Evolutionary conservation across 2,797 vertebrate genomes (phyloP), one percentile per base, ranked within the genome.

Genomic region (Sebastiscus tertius): DNA sequence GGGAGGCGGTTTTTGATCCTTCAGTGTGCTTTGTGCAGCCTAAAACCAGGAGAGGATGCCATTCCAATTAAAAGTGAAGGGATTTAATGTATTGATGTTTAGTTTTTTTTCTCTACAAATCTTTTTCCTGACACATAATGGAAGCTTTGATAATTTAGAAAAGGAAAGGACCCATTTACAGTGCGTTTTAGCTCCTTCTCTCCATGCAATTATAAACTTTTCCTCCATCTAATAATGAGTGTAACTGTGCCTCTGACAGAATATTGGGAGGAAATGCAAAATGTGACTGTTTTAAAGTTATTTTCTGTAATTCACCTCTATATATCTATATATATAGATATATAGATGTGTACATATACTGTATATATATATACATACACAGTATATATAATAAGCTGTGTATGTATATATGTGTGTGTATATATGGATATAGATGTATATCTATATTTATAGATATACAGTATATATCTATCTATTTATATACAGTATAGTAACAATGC

Each of bases 161-260:
- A 54, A 72, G 94, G 88, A 94, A 95, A 96, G 91, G 95, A 95
- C 92, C 94, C 93, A 96, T 94, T 95, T 96, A 95, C 94, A 94
- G 94, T 95, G 96, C 92, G 89, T 94, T 85, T 63, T 92, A 73
- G 83, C 95, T 94, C 92, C 94, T 91, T 95, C 70, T 93, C 95
- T 97, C 95, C n/a, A 87, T 87, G 96, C 96, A 98, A 97, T 98
- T 97, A 98, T 96, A 77, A 97, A 97, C 95, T 96, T 97, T 95
- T 93, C 92, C 90, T 96, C 94, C 94, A 94, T 94, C 96, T 97
- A 96, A 97, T 97, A 97, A 97, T 96, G 94, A 96, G 93, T 16
- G 55, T 97, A 96, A 97, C 96, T 97, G 96, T 95, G 95, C 95
- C 92, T 95, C 94, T 94, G 95, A 96, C 95, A 95, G 95, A 95